These are phyloP conservation scores for Sturnira hondurensis DNA, from an alignment of 2,113 vertebrate species.

Conservation along the genomic window DNA sequence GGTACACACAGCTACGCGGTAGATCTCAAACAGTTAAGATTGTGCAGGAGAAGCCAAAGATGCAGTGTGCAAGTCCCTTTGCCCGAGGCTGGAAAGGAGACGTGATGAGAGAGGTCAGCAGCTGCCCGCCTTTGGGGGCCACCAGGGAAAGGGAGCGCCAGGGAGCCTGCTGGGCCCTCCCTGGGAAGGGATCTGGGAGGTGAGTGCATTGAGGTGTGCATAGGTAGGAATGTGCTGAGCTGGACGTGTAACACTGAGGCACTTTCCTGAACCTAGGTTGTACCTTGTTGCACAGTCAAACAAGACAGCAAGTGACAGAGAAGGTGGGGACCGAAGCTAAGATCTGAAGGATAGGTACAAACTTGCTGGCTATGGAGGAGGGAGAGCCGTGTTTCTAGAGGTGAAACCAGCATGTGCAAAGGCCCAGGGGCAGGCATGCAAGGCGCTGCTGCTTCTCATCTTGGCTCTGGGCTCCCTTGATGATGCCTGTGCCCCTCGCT, in stretches of 20 bases:
- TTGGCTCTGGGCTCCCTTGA: neutral
- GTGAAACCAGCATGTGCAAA: neutral
- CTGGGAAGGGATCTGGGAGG: neutral
- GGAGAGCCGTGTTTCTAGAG: neutral
- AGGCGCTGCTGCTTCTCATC: fast-evolving
- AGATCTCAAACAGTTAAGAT: fast-evolving
- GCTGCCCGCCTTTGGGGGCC: neutral
- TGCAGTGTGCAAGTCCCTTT: fast-evolving
- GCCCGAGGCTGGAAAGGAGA: neutral
- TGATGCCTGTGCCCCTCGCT: fast-evolving
- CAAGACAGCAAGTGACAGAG: neutral
- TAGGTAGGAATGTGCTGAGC: neutral
- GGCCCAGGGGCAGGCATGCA: neutral
- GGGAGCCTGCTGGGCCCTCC: neutral
- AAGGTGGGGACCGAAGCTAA: neutral
- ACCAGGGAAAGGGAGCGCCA: neutral
- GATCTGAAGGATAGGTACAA: neutral
- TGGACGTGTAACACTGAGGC: neutral
- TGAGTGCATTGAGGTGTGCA: fast-evolving
- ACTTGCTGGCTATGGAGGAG: neutral
- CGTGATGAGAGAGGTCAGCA: neutral
- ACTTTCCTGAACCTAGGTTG: neutral
- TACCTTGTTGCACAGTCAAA: neutral
- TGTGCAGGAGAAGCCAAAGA: neutral
- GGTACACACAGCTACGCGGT: fast-evolving